phyloP scores from a whole-genome alignment of 2,797 vertebrate species.

The Octomys mimax region DNA sequence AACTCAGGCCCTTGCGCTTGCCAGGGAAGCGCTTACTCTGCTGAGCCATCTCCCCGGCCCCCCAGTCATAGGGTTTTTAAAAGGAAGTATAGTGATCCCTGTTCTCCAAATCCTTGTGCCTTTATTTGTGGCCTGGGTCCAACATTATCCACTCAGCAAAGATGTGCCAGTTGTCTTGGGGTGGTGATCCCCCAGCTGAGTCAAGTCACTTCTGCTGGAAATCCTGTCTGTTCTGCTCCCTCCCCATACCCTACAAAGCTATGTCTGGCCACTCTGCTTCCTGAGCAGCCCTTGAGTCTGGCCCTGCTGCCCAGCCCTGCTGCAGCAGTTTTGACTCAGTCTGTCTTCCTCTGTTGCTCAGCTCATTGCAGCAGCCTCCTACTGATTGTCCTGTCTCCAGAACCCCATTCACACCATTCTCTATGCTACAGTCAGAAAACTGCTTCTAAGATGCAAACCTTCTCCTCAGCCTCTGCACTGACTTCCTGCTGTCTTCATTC shows the following conservation, averaged over 20 bases:
- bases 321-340: fast-evolving
- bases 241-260: background rate
- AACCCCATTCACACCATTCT: background rate
- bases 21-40: too few relatives aligned
- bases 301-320: too few relatives aligned
- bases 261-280: background rate
- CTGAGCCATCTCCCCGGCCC: too few relatives aligned
- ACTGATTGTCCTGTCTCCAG: fast-evolving
- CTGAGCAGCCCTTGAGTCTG: fast-evolving
- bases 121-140: background rate
- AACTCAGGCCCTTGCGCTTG: too few relatives aligned
- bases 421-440: fast-evolving
- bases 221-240: background rate
- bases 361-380: background rate
- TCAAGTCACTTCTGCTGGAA: background rate
- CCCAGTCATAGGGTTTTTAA: too few relatives aligned
- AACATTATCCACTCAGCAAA: background rate
- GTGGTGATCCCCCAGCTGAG: background rate
- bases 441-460: background rate
- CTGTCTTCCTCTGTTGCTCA: background rate
- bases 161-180: too few relatives aligned
- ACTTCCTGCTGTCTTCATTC: background rate
- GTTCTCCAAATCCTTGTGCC: background rate
- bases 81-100: background rate
- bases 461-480: background rate